Evolutionary conservation across 1,140 invertebrate genomes (phyloP), one percentile per base, ranked within the genome.

Genomic region (Drosophila tropicalis): DNA sequence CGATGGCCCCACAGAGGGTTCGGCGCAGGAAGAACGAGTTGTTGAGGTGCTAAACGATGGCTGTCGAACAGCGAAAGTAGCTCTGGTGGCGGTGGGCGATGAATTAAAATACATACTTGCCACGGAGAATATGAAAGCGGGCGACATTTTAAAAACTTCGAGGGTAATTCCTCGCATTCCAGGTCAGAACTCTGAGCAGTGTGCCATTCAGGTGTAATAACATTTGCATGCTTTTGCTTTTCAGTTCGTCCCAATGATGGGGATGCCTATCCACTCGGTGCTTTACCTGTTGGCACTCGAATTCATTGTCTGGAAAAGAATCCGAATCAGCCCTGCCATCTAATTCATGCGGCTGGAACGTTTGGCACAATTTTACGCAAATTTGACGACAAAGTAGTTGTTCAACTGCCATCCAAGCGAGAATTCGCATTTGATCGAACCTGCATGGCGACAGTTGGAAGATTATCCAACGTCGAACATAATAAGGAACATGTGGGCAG

Each of bases 181-280:
- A 84, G 95, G 96, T 97, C 75, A 5, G 1, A 0, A 5, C 29
- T 29, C 29, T 34, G 3, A 2, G 2, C 7, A 15, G 32, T 15
- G 0, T 13, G 7, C 3, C 7, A 62, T 6, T n/a, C 0, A 51
- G 9, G n/a, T 13, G 7, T 12, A 40, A 41, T 6, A 58, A 34
- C 47, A 1, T 41, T 6, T 36, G 51, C 29, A 60, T 29, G 25
- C 1, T 41, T 54, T 60, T 47, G 15, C 6, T 17, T 65, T 93
- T 41, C 91, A 96, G 97, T 99, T 0, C 93, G 95, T 87, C 94
- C 97, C 0, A 96, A 95, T 69, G 98, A 99, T 92, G 98, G 98
- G 12, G 98, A 99, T 94, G 96, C 97, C 0, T 97, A 98, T 94
- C 96, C 98, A 1, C 91, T 99, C 5, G 98, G 98, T n/a, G 98